These are phyloP conservation scores for Petaurus breviceps DNA, from an alignment of 2,113 vertebrate genomes.

Conservation along the genomic window DNA sequence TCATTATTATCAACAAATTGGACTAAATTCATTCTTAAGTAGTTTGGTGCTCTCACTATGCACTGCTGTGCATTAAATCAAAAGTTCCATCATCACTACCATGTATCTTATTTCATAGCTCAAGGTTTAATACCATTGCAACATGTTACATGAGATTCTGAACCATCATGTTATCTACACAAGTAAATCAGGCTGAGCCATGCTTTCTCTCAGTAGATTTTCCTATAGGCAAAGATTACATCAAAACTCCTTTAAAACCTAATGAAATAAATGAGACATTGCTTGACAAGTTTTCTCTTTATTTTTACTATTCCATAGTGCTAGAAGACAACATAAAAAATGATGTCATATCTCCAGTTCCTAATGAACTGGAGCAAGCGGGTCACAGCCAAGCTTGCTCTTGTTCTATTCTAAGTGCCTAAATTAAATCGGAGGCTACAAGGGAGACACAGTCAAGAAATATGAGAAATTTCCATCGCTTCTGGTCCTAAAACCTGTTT, in stretches of 20 bases:
- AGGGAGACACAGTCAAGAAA: not conserved
- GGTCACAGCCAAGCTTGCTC: not conserved
- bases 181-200: not conserved
- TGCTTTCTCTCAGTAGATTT: not conserved
- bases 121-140: not conserved
- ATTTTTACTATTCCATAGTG: not conserved
- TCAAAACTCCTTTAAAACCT: not conserved
- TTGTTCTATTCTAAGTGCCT: not conserved
- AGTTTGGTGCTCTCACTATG: not conserved
- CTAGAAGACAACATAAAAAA: not conserved
- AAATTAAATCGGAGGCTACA: not conserved
- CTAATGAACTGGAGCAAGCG: not conserved
- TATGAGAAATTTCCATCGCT: not conserved
- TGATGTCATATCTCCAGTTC: not conserved
- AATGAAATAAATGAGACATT: not conserved
- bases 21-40: not conserved
- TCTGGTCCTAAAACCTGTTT: not conserved
- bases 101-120: not conserved
- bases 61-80: not conserved
- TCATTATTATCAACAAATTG: not conserved
- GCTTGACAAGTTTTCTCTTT: not conserved
- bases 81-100: not conserved
- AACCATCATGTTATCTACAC: not conserved
- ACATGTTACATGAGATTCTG: not conserved
- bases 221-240: not conserved